phyloP scores from a whole-genome alignment of 2,888 invertebrate genomes.

The Aradus depressus region DNA sequence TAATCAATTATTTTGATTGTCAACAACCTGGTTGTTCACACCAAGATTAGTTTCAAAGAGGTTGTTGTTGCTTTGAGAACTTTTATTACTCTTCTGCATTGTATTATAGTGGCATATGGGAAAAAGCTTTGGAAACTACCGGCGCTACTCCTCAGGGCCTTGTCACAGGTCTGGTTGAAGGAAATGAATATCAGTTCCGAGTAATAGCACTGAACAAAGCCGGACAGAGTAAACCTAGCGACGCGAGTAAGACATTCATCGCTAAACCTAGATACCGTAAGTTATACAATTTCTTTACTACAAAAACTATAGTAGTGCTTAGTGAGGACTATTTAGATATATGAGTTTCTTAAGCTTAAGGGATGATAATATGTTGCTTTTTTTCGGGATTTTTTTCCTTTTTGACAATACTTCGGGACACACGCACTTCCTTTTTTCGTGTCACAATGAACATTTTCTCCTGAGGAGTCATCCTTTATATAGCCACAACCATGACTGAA shows the following conservation, averaged over 20 bases:
- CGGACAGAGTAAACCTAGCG: conserved; percentile 85
- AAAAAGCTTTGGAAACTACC: conserved; percentile 76
- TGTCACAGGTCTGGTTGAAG: conserved; percentile 84
- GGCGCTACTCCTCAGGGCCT: conserved; percentile 61
- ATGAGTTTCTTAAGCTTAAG: neutral
- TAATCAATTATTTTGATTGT: too few relatives aligned
- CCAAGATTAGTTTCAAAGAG: too few relatives aligned
- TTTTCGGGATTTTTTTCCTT: too few relatives aligned
- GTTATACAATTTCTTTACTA: conserved; percentile 32
- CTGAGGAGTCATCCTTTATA: too few relatives aligned
- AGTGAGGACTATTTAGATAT: neutral
- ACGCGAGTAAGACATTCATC: conserved; percentile 70
- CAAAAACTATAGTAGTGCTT: conserved; percentile 3
- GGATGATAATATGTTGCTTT: neutral
- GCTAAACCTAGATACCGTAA: conserved; percentile 73
- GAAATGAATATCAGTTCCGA: conserved; percentile 94
- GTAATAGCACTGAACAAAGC: conserved; percentile 91
- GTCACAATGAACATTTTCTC: too few relatives aligned
- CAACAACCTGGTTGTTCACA: too few relatives aligned
- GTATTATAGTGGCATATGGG: conserved; percentile 67
- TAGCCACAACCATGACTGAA: too few relatives aligned
- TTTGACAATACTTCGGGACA: too few relatives aligned
- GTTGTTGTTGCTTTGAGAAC: too few relatives aligned
- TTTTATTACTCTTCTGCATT: neutral
- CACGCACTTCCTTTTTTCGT: too few relatives aligned